Evolutionary conservation across 1,140 invertebrate species (phyloP).

Genomic region (Neomicropteryx cornuta): DNA sequence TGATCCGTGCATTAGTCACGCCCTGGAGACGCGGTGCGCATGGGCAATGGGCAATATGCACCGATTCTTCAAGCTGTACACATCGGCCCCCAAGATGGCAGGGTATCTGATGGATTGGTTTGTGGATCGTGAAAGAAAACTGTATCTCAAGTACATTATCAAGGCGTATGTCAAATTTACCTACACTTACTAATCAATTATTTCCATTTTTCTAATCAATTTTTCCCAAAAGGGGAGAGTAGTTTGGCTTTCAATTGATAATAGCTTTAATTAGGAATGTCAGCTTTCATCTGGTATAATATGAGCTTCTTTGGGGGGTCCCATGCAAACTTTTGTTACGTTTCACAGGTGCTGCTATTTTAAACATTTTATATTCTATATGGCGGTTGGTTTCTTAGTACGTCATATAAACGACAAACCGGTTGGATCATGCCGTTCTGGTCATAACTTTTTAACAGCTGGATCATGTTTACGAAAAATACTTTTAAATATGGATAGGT

Average conservation of each 20-base stretch:
- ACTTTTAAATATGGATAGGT: too few species aligned
- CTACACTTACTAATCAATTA: too few species aligned
- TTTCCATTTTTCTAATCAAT: background rate
- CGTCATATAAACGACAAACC: too few species aligned
- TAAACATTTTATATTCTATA: too few species aligned
- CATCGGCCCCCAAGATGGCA: slow-evolving; percentile 84
- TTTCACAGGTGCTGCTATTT: too few species aligned
- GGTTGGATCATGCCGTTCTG: too few species aligned
- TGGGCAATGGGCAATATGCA: slow-evolving; percentile 89
- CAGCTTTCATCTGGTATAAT: background rate
- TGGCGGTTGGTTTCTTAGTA: too few species aligned
- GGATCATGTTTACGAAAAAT: too few species aligned
- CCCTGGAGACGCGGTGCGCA: slow-evolving; percentile 75
- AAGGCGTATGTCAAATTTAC: slow-evolving; percentile 82
- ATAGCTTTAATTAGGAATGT: background rate
- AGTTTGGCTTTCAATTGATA: background rate
- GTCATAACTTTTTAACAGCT: too few species aligned
- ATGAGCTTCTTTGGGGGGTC: too few species aligned
- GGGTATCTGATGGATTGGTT: slow-evolving; percentile 97
- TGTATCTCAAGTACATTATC: slow-evolving; percentile 81
- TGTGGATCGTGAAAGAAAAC: slow-evolving; percentile 81
- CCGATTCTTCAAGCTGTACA: slow-evolving; percentile 85
- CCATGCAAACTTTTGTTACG: too few species aligned
- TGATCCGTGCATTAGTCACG: slow-evolving; percentile 77
- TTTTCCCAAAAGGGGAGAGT: background rate